Base-by-base conservation (phyloP, 2,113 vertebrate genomes). In the Urocolius indicus region DNA sequence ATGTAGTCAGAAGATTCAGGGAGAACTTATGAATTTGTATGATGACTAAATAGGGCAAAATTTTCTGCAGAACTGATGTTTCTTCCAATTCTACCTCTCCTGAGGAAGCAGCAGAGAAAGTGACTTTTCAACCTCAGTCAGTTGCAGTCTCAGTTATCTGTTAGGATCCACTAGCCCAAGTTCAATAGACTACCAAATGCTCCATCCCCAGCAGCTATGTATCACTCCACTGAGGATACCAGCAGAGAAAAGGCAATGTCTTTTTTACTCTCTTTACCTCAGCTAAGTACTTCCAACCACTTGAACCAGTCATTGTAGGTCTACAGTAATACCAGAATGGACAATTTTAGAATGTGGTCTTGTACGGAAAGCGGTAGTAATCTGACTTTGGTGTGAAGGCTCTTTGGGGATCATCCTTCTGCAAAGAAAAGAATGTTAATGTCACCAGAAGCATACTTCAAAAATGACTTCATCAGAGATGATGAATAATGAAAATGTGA, bases 1-100 rank as follows among this genome's bases (percentile, higher is more conserved):
- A 85, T 68, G 69, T 23, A 81, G 38, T 71, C 85, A 85, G 45
- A 87, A 65, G 55, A n/a, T 72, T 94, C 63, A 5, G n/a, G 18
- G 41, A 93, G 18, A 90, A 83, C 10, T 78, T 86, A 63, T 52
- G 29, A 19, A 14, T 68, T 78, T 91, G 6, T 61, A 84, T 49
- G 43, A 90, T 75, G n/a, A 87, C 89, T 87, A 93, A 91, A 91
- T 22, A 73, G 34, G 38, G 52, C 22, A 94, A 79, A 89, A 74
- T 34, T 88, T 80, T 77, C 45, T 5, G 6, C 73, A 48, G 27
- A 93, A 74, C 23, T 55, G 10, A 75, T 41, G 15, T 61, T 94
- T 84, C 52, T 74, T 81, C 48, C 57, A 80, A 65, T 71, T 81
- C 85, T 59, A 55, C 30, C 17, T 80, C 16, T 71, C 90, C 57